Base-by-base conservation (phyloP, 2,888 invertebrate species). In the Linyphia triangularis region DNA sequence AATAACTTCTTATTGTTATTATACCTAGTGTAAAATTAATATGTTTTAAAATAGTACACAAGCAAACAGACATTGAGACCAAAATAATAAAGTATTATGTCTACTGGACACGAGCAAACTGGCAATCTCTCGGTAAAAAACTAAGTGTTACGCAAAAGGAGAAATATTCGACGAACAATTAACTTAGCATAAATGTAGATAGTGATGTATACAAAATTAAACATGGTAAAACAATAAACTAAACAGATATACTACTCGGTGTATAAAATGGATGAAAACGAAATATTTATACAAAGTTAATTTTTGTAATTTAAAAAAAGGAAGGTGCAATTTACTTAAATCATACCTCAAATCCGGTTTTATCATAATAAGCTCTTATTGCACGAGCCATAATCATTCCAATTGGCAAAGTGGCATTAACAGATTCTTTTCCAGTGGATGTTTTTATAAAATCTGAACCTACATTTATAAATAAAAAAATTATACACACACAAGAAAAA, bases 361-460 rank as follows among this genome's bases (percentile, higher is more conserved):
- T 93, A 7, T 94, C 93, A 91, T 96, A 94, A 92, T 95, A 97
- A 90, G 96, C 96, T 89, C 95, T 94, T 90, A 99, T 99, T 28
- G 99, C 99, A 91, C 96, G 93, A 91, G 97, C 96, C 99, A 99
- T 99, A 1, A 98, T 96, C 77, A 98, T 94, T 0, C 98, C 98
- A 65, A 96, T 96, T 7, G 96, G 96, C 19, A 99, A 93, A 0
- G 97, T 99, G 0, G 99, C 99, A 94, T 99, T 99, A 0, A 98
- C 95, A 0, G 95, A 93, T 93, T 99, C 99, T 93, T 99, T 99
- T 7, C 94, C 94, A 0, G 99, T 99, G 0, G 99, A 99, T 2
- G 99, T 99, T 93, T 99, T 99, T 89, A 99, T 99, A 92, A 99
- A 99, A 93, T 99, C 97, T 4, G 98, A 96, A 16, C 99, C 99